Evolutionary conservation across 37 sponge, comb jelly and placozoan genomes (phyloP).

Genomic region (Petrosia ficiformis): DNA sequence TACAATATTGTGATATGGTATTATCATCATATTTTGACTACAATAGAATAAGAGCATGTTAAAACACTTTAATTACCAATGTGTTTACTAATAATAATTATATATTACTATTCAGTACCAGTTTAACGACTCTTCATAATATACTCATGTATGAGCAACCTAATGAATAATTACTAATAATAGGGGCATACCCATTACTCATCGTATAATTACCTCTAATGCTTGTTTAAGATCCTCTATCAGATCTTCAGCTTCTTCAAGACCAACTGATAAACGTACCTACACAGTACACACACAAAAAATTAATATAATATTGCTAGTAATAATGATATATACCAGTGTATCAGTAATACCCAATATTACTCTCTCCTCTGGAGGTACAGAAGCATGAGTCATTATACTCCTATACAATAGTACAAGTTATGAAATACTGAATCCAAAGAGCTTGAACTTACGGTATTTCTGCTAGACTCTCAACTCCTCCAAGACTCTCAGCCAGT

Average conservation of each 20-base stretch:
- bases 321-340: constrained; percentile 49
- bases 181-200: no score
- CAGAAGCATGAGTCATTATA: constrained; percentile 93
- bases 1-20: constrained; percentile 32
- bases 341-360: constrained; percentile 87
- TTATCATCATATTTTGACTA: no score
- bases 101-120: neutral
- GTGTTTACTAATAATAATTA: no score
- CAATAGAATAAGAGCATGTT: no score
- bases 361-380: constrained; percentile 80
- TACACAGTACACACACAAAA: constrained; percentile 18
- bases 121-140: neutral
- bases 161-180: no score
- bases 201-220: constrained; percentile 52
- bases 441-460: constrained; percentile 72
- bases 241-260: constrained; percentile 87
- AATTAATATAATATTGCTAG: neutral
- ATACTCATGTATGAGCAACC: no score
- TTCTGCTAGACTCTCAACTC: constrained; percentile 88
- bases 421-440: neutral
- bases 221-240: constrained; percentile 87
- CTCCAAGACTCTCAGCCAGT: constrained; percentile 96
- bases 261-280: constrained; percentile 92
- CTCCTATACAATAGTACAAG: constrained; percentile 39
- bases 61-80: no score